phyloP scores from a whole-genome alignment of 2,888 invertebrate genomes.

The Plusia festucae region DNA sequence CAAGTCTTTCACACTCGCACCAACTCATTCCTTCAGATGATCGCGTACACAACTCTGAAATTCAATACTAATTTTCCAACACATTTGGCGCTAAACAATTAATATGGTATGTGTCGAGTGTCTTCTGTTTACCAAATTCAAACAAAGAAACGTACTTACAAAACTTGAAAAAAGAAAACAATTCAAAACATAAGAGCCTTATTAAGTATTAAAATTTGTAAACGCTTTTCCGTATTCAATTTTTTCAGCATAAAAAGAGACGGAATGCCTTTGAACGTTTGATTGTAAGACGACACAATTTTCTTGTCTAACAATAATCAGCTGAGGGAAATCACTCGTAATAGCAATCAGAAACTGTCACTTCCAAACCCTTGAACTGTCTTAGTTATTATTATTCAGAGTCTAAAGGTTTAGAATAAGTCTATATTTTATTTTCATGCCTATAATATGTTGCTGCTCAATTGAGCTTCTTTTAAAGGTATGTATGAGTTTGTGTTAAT shows the following conservation, averaged over 20 bases:
- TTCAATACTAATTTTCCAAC: constrained; percentile 55
- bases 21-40: constrained; percentile 40
- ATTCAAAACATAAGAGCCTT: too few species aligned
- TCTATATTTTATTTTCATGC: not conserved
- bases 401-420: not conserved
- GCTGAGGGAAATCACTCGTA: not conserved
- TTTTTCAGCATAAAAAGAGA: not conserved
- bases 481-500: too few species aligned
- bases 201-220: too few species aligned
- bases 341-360: constrained; percentile 6
- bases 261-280: not conserved
- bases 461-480: too few species aligned
- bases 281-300: not conserved
- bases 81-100: constrained; percentile 22
- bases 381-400: not conserved
- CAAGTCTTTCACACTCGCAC: constrained; percentile 63
- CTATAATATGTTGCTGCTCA: too few species aligned
- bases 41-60: constrained; percentile 47
- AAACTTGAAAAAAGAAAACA: not conserved
- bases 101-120: constrained; percentile 1
- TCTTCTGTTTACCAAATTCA: not conserved
- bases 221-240: not conserved
- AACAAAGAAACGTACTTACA: not conserved
- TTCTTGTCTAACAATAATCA: not conserved
- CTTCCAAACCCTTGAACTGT: not conserved